Evolutionary conservation across 2,113 vertebrate genomes (phyloP).

Genomic region (Ginglymostoma cirratum): DNA sequence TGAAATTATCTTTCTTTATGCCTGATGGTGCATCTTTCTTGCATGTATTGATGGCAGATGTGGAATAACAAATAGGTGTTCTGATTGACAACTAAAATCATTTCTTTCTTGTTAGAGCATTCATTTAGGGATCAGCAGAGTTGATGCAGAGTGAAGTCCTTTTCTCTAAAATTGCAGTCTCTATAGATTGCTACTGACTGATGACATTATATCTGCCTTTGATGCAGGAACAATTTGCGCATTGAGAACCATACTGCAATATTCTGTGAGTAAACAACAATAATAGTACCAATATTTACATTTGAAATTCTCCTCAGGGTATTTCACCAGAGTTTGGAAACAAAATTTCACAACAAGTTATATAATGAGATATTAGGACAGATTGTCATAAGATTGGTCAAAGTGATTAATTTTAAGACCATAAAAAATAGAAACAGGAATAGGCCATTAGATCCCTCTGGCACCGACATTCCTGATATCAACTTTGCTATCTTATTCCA

Average conservation of each 20-base stretch:
- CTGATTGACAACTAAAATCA: not conserved
- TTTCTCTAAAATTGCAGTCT: not conserved
- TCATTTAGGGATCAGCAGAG: not conserved
- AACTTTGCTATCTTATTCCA: no score
- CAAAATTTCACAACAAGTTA: not conserved
- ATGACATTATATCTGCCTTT: not conserved
- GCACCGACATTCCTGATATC: no score
- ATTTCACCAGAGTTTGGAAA: not conserved
- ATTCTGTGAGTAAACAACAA: not conserved
- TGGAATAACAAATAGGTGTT: not conserved
- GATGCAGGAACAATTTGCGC: not conserved
- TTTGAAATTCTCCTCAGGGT: no score
- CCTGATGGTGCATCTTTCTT: not conserved
- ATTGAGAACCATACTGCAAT: not conserved
- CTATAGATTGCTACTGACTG: not conserved
- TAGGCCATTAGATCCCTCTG: no score
- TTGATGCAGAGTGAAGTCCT: not conserved
- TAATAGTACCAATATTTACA: not conserved
- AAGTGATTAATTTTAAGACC: not conserved
- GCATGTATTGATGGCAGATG: not conserved
- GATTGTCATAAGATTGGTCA: not conserved
- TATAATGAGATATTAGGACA: not conserved
- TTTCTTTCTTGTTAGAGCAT: not conserved
- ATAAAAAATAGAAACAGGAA: no score
- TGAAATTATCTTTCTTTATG: not conserved